Base-by-base conservation (phyloP, 2,113 vertebrate genomes). In the Paraplagusia blochii region DNA sequence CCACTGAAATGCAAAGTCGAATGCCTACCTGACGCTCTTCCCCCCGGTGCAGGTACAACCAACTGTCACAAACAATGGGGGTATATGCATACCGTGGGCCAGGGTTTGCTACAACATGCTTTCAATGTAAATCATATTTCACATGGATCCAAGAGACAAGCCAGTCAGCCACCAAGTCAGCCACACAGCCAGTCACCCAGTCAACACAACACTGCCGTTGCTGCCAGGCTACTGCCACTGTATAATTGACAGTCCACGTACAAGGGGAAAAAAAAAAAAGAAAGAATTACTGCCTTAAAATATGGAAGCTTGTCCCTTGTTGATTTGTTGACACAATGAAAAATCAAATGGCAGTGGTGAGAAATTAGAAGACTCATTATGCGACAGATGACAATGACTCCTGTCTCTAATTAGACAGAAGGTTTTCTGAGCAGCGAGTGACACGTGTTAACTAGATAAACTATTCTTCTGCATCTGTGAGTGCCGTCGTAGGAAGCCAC, bases 1-100 rank as follows among this genome's bases (percentile, higher is more conserved):
- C 79, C 74, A 71, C 80, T 81, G 77, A 85, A 85, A 89, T 89
- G 86, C 88, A 87, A 89, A 89, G 79, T 82, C 43, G 61, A 72
- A 64, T 87, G 81, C 81, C 80, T 76, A 61, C 75, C 74, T 69
- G 70, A 70, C 51, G 53, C 75, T 58, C 65, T 59, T 53, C 45
- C 62, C 49, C 68, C 73, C 69, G 10, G 68, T 55, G 7, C 74
- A 82, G 73, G 77, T 82, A 85, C 85, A 78, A 77, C 83, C 81
- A 88, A 87, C 87, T 88, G 88, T 88, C 88, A 88, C 82, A 88
- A 87, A 88, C 85, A 88, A 85, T 85, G 80, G 78, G 70, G 67
- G 63, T 78, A 81, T 87, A 79, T 84, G 84, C 83, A 87, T 76
- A 86, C 63, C 42, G 74, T 77, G 82, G 87, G 78, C 77, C 77